Evolutionary conservation across 2,888 invertebrate genomes (phyloP).

Genomic region (Torymus texanus): DNA sequence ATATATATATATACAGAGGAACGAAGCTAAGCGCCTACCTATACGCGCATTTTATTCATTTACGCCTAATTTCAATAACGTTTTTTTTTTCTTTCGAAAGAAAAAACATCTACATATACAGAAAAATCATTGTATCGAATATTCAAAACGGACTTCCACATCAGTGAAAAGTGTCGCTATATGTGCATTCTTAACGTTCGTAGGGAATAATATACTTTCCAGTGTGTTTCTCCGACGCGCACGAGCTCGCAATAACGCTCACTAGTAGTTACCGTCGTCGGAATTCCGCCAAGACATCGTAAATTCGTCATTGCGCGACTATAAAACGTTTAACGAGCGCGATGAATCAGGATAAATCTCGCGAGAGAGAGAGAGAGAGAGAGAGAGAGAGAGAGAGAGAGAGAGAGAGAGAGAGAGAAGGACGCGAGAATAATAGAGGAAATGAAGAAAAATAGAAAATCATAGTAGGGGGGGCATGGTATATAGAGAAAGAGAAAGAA

Average conservation of each 20-base stretch:
- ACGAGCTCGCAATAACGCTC: constrained; percentile 43
- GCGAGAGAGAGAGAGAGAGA: not conserved
- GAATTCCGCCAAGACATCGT: constrained; percentile 55
- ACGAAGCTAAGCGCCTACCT: no score
- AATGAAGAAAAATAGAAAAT: constrained; percentile 46
- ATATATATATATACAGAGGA: no score
- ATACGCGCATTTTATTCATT: no score
- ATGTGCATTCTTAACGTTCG: constrained; percentile 45
- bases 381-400: not conserved
- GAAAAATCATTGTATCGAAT: no score
- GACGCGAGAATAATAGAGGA: constrained; percentile 17
- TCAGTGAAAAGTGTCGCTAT: no score
- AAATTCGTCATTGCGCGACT: constrained; percentile 55
- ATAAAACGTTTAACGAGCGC: constrained; percentile 55
- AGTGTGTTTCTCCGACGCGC: constrained; percentile 25
- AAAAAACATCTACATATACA: no score
- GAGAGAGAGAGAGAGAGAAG: constrained; percentile 10
- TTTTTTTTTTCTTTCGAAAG: no score
- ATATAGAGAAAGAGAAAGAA: not conserved
- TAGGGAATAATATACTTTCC: constrained; percentile 32
- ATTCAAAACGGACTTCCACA: no score
- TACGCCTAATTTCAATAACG: no score
- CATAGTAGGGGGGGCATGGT: not conserved
- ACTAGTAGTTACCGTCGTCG: constrained; percentile 49
- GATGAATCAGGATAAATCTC: constrained; percentile 56